Percentiles rank a stretch among this genome's conserved stretches.
phyloP scores from a whole-genome alignment of 2,113 vertebrate species.

The Ellobius talpinus region DNA sequence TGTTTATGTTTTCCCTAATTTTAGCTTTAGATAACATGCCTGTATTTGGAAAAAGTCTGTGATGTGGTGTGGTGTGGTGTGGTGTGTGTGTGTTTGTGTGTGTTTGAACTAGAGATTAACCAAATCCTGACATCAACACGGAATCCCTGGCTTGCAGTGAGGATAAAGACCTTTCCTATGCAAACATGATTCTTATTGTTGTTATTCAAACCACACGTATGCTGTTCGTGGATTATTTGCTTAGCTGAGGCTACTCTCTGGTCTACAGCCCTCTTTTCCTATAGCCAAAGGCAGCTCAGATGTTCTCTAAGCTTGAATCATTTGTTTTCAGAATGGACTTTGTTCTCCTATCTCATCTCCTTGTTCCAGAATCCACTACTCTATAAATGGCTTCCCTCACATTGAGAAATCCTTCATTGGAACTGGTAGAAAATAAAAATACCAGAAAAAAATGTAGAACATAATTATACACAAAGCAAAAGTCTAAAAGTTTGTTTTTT shows the following conservation, averaged over 20 bases:
- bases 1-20: neutral
- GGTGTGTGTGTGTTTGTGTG: neutral
- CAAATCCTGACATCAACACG: neutral
- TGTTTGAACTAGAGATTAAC: neutral
- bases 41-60: neutral
- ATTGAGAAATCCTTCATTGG: neutral
- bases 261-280: neutral
- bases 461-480: neutral
- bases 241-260: neutral
- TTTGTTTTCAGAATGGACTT: constrained; percentile 7
- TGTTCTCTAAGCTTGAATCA: neutral
- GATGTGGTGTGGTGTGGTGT: no score
- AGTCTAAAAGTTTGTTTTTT: neutral
- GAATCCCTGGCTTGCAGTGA: neutral
- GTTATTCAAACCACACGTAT: neutral
- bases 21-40: constrained; percentile 44
- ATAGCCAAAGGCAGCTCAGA: neutral
- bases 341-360: neutral
- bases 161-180: neutral
- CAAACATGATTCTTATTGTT: neutral
- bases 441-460: neutral
- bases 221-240: neutral
- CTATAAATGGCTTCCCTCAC: neutral
- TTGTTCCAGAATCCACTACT: neutral
- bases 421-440: neutral